Evolutionary conservation across 2,797 vertebrate genomes (phyloP), one percentile per base, ranked within the genome.

Genomic region (Gymnoscopelus braueri): DNA sequence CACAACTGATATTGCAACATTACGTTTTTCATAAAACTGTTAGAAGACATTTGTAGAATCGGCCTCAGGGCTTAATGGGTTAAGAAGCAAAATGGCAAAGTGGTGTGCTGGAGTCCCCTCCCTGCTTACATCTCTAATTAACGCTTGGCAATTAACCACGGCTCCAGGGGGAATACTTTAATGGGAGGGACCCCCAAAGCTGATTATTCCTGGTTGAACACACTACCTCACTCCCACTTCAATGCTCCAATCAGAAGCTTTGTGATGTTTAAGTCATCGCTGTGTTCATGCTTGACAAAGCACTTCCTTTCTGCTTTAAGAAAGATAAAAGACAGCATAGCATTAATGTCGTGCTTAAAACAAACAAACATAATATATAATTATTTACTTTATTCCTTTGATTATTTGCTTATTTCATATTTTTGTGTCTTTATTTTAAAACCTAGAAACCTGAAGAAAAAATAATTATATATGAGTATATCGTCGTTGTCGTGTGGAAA

Each of bases 81-180:
- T n/a, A 84, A 66, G 78, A 77, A 73, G 77, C 9, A 44, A 90
- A 93, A 82, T 87, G 75, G 72, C 83, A 80, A 44, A 44, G 26
- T 77, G 69, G 80, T 78, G 74, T 78, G 66, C 72, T 76, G 19
- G 69, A 78, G 79, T 44, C 65, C 75, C 88, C 82, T 84, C 87
- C 81, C 63, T 77, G 80, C 66, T 72, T 83, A 82, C 66, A 85
- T 88, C 81, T 90, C 84, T 89, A 92, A 95, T 94, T 92, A 94
- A 92, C 92, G 92, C 90, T 87, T 90, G 75, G 81, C 89, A 92
- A 93, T 94, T 92, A 92, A 90, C 81, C 82, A 87, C 68, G 69
- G 72, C 73, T 90, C 89, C 84, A 89, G 71, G 49, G 89, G 85
- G 89, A 75, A 75, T 82, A 77, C 84, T 86, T 87, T 90, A 89